Evolutionary conservation across 1,140 invertebrate species (phyloP), one percentile per base, ranked within the genome.

Genomic region (Arion vulgaris): DNA sequence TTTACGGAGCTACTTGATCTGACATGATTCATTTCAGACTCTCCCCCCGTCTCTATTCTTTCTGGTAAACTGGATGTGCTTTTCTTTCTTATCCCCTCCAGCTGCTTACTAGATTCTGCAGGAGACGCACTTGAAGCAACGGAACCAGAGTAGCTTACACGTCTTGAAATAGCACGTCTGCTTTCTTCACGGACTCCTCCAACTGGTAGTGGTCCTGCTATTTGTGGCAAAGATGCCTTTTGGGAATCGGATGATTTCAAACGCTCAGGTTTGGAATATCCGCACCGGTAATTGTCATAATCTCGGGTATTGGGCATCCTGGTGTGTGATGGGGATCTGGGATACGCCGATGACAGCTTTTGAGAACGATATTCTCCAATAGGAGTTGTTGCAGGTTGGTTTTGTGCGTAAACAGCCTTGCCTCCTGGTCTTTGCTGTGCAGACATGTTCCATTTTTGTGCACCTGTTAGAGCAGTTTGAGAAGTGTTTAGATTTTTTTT

Each of bases 121-220:
- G 0, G 38, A 19, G n/a, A 34, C 1, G 9, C 36, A 1, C 9
- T 15, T 4, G 78, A 45, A 45, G 62, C 39, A 13, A n/a, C 41
- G 36, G 80, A 28, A 9, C 41, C 78, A 34, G 80, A 36, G n/a
- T 57, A 81, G 34, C 80, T 81, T 11, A 53, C 71, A 5, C 80
- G 41, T 38, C 80, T 17, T 11, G 78, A 80, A 15, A 81, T 28
- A 17, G 80, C 80, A 1, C 80, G 39, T 74, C 80, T 81, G 71
- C 80, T 81, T 39, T 81, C 80, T 32, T 81, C 80, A 26, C 80
- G 51, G 32, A 81, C 80, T 5, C 80, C 80, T 5, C 80, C 80
- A 23, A n/a, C 80, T 38, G 80, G 80, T 5, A 81, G 45, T 0
- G 68, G 71, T 26, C 69, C 49, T 2, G 80, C 69, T 38, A 69